Base-by-base conservation (phyloP, 2,888 invertebrate genomes). In the Hylaea fasciaria region DNA sequence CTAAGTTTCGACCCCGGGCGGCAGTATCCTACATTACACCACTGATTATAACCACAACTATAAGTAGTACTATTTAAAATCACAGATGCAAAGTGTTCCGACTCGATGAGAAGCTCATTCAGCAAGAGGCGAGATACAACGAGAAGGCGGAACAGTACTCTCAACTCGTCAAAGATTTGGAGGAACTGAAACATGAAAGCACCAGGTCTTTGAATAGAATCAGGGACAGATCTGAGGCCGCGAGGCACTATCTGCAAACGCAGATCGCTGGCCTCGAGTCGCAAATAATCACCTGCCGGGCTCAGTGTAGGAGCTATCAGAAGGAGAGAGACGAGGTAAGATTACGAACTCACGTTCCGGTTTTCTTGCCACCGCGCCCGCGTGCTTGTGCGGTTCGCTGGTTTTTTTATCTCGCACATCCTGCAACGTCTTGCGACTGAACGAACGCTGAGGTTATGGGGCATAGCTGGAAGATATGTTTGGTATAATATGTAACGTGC, bases 291-390 rank as follows among this genome's bases (percentile, higher is more conserved):
- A 83, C 87, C 44, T 89, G 85, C 51, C 78, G 91, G 9, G 91
- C 91, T 0, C 88, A 87, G 59, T 84, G 83, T 48, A 76, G 81
- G 50, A 76, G 85, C 5, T 85, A 81, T 50, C 88, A 89, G 62
- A 91, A 89, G 67, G 91, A 91, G 57, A 78, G 89, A 37, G 89
- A 91, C 51, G 89, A 91, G 71, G 91, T 91, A 64, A 64, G 66
- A 14, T 14, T 2, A 0, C 2, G 12, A 39, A 10, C 12, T n/a
- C n/a, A n/a, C n/a, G n/a, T n/a, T n/a, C n/a, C n/a, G n/a, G n/a
- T n/a, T n/a, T n/a, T n/a, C n/a, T n/a, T n/a, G n/a, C n/a, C n/a
- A n/a, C n/a, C n/a, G n/a, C n/a, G n/a, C n/a, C n/a, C n/a, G n/a
- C n/a, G n/a, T n/a, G n/a, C n/a, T n/a, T n/a, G n/a, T n/a, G n/a